These are phyloP conservation scores for Sphaerodactylus townsendi DNA, from an alignment of 2,113 vertebrate genomes.

Conservation along the genomic window DNA sequence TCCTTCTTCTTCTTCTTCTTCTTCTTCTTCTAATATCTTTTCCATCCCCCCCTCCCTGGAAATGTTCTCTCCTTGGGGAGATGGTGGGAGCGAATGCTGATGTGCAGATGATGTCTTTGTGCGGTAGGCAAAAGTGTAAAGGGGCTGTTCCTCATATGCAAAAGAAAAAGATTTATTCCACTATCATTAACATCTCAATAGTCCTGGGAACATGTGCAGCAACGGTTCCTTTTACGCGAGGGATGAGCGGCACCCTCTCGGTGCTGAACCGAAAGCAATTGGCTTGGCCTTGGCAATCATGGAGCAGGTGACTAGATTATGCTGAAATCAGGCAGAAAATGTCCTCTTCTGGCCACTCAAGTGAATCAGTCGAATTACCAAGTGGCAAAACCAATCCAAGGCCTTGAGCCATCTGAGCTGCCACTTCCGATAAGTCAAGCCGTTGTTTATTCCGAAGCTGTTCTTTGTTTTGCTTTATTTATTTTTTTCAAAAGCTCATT, in stretches of 20 bases:
- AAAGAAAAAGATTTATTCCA: neutral
- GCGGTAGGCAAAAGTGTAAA: neutral
- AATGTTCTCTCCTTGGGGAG: no score
- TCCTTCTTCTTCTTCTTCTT: no score
- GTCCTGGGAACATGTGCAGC: constrained; percentile 12
- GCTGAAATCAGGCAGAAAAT: constrained; percentile 85
- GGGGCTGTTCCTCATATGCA: neutral
- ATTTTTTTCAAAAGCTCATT: constrained; percentile 59
- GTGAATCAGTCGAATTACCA: constrained; percentile 85
- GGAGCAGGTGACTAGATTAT: constrained; percentile 83
- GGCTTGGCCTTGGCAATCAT: constrained; percentile 57
- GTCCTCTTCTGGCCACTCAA: constrained; percentile 79
- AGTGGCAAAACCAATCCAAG: constrained; percentile 83
- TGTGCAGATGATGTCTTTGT: neutral
- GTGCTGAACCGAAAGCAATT: constrained; percentile 46
- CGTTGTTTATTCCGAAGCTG: constrained; percentile 81
- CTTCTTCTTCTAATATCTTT: no score
- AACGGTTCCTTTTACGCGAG: neutral
- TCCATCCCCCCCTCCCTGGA: no score
- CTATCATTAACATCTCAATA: neutral
- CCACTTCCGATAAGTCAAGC: constrained; percentile 84
- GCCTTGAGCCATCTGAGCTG: constrained; percentile 78
- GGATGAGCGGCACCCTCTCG: neutral
- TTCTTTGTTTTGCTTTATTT: constrained; percentile 67
- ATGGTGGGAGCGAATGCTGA: neutral